A percentile compares a stretch with the other conserved stretches of the same genome.
Conservation (phyloP, 1,140 invertebrate species). For the Trichogramma pretiosum region DNA sequence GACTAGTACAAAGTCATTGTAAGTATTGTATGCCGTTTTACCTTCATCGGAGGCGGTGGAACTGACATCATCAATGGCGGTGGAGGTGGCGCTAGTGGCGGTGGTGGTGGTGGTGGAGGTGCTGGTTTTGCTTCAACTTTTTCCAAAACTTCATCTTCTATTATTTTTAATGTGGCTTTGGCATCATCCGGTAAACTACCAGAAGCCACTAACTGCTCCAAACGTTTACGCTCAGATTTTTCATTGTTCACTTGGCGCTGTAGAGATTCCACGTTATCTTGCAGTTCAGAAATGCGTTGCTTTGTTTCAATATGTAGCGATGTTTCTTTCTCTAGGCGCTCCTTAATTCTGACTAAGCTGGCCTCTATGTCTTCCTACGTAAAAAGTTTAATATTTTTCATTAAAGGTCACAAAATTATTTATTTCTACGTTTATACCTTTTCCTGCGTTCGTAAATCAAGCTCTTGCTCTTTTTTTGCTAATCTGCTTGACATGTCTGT, state of each 20-base stretch:
- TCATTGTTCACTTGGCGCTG: constrained; percentile 67
- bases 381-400: neutral
- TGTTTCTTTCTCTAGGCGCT: constrained; percentile 83
- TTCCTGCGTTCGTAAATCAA: constrained; percentile 81
- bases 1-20: too few species aligned
- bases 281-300: constrained; percentile 66
- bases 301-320: constrained; percentile 78
- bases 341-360: constrained; percentile 73
- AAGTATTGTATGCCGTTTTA: constrained; percentile 16
- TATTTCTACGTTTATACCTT: constrained; percentile 54
- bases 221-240: constrained; percentile 67
- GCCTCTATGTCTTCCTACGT: constrained; percentile 77
- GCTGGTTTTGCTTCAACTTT: constrained; percentile 38
- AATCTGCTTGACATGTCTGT: constrained; percentile 75
- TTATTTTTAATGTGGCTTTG: constrained; percentile 58
- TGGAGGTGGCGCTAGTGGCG: constrained; percentile 53
- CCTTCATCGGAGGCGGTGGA: constrained; percentile 49
- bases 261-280: constrained; percentile 42
- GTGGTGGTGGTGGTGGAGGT: constrained; percentile 49
- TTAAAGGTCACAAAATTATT: constrained; percentile 10
- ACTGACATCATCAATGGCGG: constrained; percentile 48
- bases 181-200: constrained; percentile 88
- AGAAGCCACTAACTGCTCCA: constrained; percentile 77
- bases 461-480: constrained; percentile 87
- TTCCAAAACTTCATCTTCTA: constrained; percentile 42